Conservation (phyloP, 1,140 invertebrate genomes). For the roundworm (Caenorhabditis elegans) region DNA sequence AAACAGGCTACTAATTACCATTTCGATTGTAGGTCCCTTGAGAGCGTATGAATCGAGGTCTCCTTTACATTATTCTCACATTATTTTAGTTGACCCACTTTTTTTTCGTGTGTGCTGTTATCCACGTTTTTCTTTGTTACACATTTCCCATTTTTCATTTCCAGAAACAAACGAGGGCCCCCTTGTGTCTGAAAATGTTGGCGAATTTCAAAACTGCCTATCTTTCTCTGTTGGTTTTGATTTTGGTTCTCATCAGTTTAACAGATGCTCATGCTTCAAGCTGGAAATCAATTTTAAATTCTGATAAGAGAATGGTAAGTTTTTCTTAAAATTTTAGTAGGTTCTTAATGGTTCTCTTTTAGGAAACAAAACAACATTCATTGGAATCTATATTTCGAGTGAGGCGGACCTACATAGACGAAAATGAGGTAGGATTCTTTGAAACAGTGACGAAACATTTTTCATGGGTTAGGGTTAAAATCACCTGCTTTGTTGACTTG, state of each 20-base stretch:
- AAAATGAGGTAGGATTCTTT: not conserved
- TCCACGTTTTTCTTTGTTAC: too few species aligned
- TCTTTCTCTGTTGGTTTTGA: not conserved
- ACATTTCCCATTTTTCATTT: not conserved
- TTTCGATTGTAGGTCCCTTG: not conserved
- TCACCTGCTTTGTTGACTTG: not conserved
- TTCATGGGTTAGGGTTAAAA: not conserved
- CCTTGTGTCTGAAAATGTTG: not conserved
- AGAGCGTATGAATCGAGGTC: not conserved
- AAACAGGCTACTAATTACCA: not conserved
- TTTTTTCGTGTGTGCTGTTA: too few species aligned
- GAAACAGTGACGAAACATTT: not conserved
- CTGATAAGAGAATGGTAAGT: not conserved
- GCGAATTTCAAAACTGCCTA: not conserved
- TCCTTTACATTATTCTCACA: not conserved
- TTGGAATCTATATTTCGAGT: not conserved
- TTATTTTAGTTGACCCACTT: not conserved
- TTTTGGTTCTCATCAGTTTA: not conserved
- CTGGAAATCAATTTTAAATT: not conserved
- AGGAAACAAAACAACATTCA: not conserved
- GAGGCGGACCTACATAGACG: not conserved
- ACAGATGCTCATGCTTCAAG: not conserved
- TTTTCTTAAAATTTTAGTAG: not conserved
- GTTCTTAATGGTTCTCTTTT: not conserved
- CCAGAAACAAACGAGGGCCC: slow-evolving; percentile 19